A percentile compares a stretch with the other conserved stretches of the same genome.
phyloP scores from a whole-genome alignment of 1,140 invertebrate species.

The Aethina tumida region DNA sequence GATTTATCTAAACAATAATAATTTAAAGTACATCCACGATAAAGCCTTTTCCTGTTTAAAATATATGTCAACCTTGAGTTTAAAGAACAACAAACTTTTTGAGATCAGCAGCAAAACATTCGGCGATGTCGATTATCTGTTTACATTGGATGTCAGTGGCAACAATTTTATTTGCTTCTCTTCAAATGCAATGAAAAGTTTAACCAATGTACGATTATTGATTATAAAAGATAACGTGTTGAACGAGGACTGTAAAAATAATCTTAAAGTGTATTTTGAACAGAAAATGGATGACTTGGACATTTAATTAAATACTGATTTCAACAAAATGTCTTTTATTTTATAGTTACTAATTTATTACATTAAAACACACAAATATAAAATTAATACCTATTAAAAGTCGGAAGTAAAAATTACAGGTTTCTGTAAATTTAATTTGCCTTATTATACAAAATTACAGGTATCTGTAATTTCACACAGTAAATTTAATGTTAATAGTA shows the following conservation, averaged over 20 bases:
- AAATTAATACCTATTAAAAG: too few species aligned
- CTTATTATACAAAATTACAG: too few species aligned
- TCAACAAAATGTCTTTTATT: too few species aligned
- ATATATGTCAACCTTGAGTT: conserved; percentile 6
- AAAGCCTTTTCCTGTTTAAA: conserved; percentile 4
- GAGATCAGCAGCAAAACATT: conserved; percentile 4
- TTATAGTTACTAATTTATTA: too few species aligned
- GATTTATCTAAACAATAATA: conserved; percentile 10
- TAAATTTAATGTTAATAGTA: too few species aligned
- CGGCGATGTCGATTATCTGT: conserved; percentile 4
- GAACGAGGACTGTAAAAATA: conserved; percentile 6
- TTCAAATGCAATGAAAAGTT: conserved; percentile 3
- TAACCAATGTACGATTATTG: conserved; percentile 3
- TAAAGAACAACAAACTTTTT: conserved; percentile 8
- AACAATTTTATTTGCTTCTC: conserved; percentile 10
- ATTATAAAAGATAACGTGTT: conserved; percentile 6
- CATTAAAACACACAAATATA: too few species aligned
- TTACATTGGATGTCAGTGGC: conserved; percentile 6
- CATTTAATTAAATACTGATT: too few species aligned
- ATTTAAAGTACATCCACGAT: conserved; percentile 4
- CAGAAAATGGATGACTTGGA: conserved; percentile 7
- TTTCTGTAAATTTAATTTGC: too few species aligned
- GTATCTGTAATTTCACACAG: too few species aligned
- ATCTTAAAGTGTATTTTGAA: conserved; percentile 5
- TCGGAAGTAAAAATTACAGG: too few species aligned